Conservation (phyloP, 2,113 vertebrate genomes). For the Oophaga pumilio region DNA sequence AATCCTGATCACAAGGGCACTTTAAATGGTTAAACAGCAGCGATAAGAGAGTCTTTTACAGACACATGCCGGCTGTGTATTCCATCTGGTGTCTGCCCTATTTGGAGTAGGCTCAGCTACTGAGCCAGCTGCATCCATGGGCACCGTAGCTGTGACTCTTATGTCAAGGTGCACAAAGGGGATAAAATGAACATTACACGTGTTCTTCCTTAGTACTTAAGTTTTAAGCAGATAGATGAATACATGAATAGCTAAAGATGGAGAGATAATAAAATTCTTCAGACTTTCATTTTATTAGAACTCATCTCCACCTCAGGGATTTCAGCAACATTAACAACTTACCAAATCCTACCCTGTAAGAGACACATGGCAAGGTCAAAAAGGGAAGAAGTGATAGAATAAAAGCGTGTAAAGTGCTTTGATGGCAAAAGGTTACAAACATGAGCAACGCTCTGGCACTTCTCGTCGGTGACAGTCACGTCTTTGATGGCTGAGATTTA, state of each 20-base stretch:
- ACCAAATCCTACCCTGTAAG: constrained; percentile 54
- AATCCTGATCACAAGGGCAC: too few species aligned
- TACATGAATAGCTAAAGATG: not conserved
- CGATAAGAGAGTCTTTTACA: too few species aligned
- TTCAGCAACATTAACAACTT: constrained; percentile 67
- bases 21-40: too few species aligned
- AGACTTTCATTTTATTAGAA: constrained; percentile 61
- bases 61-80: too few species aligned
- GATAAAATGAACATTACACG: too few species aligned
- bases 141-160: too few species aligned
- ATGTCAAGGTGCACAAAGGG: too few species aligned
- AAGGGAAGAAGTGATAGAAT: constrained; percentile 68
- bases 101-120: too few species aligned
- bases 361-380: constrained; percentile 67
- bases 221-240: not conserved
- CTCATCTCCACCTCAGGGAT: constrained; percentile 59
- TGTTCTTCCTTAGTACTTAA: too few species aligned
- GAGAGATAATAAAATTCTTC: constrained; percentile 28
- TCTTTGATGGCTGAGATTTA: constrained; percentile 64
- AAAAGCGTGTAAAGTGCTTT: constrained; percentile 71
- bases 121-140: too few species aligned
- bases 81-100: too few species aligned
- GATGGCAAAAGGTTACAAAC: constrained; percentile 69
- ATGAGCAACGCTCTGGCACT: constrained; percentile 63
- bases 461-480: constrained; percentile 60